These are phyloP conservation scores for Pogonocichla stellata DNA, from an alignment of 2,113 vertebrate species.

Conservation along the genomic window DNA sequence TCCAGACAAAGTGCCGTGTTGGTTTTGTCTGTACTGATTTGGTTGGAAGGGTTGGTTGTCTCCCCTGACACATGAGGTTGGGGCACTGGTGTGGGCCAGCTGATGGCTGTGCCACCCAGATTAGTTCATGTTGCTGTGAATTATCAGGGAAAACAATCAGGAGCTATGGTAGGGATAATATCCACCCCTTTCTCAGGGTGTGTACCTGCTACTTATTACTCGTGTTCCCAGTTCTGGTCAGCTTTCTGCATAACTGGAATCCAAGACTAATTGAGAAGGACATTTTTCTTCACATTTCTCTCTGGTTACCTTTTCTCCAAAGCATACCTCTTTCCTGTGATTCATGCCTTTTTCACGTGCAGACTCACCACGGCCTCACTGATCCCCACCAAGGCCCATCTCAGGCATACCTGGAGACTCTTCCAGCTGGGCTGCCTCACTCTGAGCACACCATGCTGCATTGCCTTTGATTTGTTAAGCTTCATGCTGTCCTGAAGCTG, in stretches of 20 bases:
- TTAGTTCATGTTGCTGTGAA: not conserved
- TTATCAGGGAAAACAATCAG: not conserved
- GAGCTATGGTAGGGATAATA: conserved; percentile 17
- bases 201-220: conserved; percentile 1
- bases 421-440: not conserved
- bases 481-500: not conserved
- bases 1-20: not conserved
- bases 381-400: not conserved
- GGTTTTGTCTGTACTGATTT: not conserved
- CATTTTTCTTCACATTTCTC: not conserved
- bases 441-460: fast-evolving
- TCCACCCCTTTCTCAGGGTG: not conserved
- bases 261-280: not conserved
- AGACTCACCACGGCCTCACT: not conserved
- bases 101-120: not conserved
- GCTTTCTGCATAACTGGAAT: not conserved
- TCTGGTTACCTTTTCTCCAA: not conserved
- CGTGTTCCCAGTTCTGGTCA: not conserved
- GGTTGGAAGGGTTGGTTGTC: not conserved
- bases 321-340: not conserved
- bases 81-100: not conserved
- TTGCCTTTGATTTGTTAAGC: not conserved
- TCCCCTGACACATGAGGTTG: not conserved
- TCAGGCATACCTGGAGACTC: not conserved
- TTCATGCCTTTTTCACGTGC: not conserved